Evolutionary conservation across 2,888 invertebrate species (phyloP), one percentile per base, ranked within the genome.

Genomic region (Platycheirus albimanus): DNA sequence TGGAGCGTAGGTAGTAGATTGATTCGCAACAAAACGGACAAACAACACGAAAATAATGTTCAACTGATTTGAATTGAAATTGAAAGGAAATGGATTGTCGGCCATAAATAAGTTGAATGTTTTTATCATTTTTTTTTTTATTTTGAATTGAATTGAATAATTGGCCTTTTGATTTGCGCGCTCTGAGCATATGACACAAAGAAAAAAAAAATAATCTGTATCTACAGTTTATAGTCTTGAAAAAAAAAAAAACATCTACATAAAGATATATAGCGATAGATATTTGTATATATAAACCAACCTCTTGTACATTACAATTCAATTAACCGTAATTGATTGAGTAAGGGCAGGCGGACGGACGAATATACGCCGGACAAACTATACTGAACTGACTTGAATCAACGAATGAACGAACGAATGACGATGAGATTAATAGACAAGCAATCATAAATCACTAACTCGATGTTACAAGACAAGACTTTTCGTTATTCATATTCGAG

Each of bases 61-160:
- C 78, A 75, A 75, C 63, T 75, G 80, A 83, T 83, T 83, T 83
- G 83, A 83, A 83, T 83, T 83, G 78, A 83, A 78, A 83, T 83
- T 83, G 83, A 83, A 83, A 83, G 78, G 83, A 83, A 83, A 83
- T 83, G 83, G 83, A 78, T 78, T 83, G 83, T 83, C 83, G 83
- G 83, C 64, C 83, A 83, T 83, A 24, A 24, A 24, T 24, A 24
- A 24, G 24, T 24, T 24, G 24, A 24, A 24, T 6, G 6, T 24
- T 3, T n/a, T n/a, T n/a, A n/a, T n/a, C n/a, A 83, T 17, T 69
- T 56, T 33, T 69, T 33, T 63, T 72, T 51, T 72, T 71, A 80
- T 83, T 69, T 83, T 72, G 72, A n/a, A n/a, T 72, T 78, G 72
- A 83, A 83, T 83, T 83, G 83, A 83, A 83, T 83, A 83, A 83